phyloP scores from a whole-genome alignment of 2,888 invertebrate genomes.

The Standfussiana lucernea region DNA sequence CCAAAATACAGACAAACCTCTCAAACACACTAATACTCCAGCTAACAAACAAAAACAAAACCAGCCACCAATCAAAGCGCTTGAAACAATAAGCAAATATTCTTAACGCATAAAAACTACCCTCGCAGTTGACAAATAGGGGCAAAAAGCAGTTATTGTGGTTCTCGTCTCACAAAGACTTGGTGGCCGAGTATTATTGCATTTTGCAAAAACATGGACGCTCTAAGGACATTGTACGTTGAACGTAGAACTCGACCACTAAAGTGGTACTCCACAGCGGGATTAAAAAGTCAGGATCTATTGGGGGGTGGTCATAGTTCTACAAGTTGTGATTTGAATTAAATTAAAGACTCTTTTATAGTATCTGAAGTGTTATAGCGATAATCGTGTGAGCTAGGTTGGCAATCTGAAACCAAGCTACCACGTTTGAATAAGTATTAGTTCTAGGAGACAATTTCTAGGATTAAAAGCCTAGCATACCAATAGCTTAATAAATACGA shows the following conservation, averaged over 20 bases:
- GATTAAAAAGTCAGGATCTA: slow-evolving; percentile 46
- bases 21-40: slow-evolving; percentile 24
- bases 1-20: neutral
- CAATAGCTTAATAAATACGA: no score
- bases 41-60: slow-evolving; percentile 51
- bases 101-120: slow-evolving; percentile 55
- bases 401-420: neutral
- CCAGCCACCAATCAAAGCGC: slow-evolving; percentile 52
- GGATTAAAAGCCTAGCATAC: neutral
- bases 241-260: slow-evolving; percentile 35
- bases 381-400: neutral
- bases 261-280: slow-evolving; percentile 37
- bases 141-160: slow-evolving; percentile 66
- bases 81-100: slow-evolving; percentile 60
- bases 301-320: slow-evolving; percentile 7
- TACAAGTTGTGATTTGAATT: neutral
- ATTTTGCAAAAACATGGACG: slow-evolving; percentile 72
- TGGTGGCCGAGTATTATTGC: slow-evolving; percentile 73
- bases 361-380: neutral
- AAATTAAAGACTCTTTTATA: neutral
- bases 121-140: slow-evolving; percentile 65
- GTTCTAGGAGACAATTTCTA: neutral
- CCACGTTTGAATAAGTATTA: neutral
- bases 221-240: slow-evolving; percentile 63
- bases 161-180: slow-evolving; percentile 65